These are phyloP conservation scores for Lacerta viridis DNA, from an alignment of 2,797 vertebrate genomes.

Conservation along the genomic window DNA sequence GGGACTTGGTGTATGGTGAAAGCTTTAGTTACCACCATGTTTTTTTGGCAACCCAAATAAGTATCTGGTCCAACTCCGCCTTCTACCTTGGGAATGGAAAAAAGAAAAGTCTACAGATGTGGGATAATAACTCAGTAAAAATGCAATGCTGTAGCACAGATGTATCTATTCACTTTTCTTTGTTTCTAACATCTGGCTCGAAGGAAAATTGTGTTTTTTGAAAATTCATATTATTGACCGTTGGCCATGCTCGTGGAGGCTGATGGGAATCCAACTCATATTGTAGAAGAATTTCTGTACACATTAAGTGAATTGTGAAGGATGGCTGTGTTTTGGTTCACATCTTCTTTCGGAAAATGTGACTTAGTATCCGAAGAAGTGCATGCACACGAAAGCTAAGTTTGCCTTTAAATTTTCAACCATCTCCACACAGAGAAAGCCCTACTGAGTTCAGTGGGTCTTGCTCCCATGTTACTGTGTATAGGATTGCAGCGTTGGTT, in stretches of 20 bases:
- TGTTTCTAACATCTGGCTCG: not conserved
- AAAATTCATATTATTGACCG: not conserved
- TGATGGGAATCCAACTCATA: no score
- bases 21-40: not conserved
- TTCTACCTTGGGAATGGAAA: not conserved
- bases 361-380: no score
- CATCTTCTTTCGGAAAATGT: no score
- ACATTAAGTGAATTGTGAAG: no score
- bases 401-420: no score
- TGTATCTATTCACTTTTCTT: not conserved
- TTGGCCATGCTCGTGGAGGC: no score
- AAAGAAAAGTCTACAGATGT: not conserved
- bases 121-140: not conserved
- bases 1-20: not conserved
- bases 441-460: no score
- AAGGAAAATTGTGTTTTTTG: not conserved
- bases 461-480: not conserved
- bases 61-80: not conserved
- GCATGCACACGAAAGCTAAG: no score
- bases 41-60: not conserved
- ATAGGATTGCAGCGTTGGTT: not conserved
- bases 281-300: no score
- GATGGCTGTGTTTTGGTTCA: no score
- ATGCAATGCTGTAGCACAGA: not conserved
- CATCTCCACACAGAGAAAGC: no score